phyloP scores from a whole-genome alignment of 2,888 invertebrate genomes.

The Fabriciana adippe region DNA sequence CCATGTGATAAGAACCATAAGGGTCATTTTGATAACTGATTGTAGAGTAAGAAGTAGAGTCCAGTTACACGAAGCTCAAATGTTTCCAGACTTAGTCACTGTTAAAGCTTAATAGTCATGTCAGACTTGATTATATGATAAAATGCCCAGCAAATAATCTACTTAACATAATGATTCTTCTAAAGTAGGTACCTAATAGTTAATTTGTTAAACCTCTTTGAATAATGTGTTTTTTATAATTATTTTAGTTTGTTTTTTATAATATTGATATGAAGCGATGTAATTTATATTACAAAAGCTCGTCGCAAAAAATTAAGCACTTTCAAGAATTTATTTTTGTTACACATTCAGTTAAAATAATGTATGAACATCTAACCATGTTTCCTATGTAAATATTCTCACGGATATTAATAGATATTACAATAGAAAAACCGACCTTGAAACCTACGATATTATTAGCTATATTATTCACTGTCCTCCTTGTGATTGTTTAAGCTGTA shows the following conservation, averaged over 20 bases:
- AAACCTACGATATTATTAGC: slow-evolving; percentile 15
- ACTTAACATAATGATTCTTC: too few relatives aligned
- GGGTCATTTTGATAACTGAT: slow-evolving; percentile 1
- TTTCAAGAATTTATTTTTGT: too few relatives aligned
- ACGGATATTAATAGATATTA: slow-evolving; percentile 1
- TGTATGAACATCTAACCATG: too few relatives aligned
- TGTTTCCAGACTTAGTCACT: slow-evolving; percentile 18
- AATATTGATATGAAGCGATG: too few relatives aligned
- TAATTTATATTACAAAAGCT: too few relatives aligned
- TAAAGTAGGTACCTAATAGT: too few relatives aligned
- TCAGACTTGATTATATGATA: background rate
- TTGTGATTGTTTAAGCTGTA: slow-evolving; percentile 13
- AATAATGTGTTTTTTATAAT: too few relatives aligned
- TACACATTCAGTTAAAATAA: too few relatives aligned
- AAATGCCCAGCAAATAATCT: background rate
- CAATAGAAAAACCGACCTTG: slow-evolving; percentile 6
- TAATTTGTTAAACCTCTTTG: too few relatives aligned
- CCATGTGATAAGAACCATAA: slow-evolving; percentile 6
- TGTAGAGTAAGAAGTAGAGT: background rate
- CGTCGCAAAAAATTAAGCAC: too few relatives aligned
- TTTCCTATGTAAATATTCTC: background rate
- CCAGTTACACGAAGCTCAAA: slow-evolving; percentile 7
- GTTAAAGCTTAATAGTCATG: slow-evolving; percentile 12
- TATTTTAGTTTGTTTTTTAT: too few relatives aligned
- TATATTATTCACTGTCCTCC: slow-evolving; percentile 25